Evolutionary conservation across 2,888 invertebrate species (phyloP).

Genomic region (Habrosyne pyritoides): DNA sequence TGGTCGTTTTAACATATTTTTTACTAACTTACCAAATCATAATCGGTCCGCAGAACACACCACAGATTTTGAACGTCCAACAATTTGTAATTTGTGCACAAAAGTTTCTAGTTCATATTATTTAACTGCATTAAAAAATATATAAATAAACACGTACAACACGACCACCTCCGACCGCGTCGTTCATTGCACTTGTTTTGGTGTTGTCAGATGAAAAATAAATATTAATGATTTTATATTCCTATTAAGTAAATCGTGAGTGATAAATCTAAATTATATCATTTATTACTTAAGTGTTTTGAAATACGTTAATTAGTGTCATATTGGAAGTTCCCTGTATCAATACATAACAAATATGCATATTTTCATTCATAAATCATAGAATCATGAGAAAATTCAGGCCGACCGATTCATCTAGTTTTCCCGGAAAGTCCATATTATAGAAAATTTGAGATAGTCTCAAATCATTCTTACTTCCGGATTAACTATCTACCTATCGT

Average conservation of each 20-base stretch:
- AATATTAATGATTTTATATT: neutral
- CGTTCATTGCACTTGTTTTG: conserved; percentile 47
- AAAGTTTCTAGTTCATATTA: conserved; percentile 28
- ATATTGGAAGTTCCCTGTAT: no score
- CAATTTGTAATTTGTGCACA: neutral
- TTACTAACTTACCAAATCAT: conserved; percentile 56
- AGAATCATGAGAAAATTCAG: no score
- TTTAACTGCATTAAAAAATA: conserved; percentile 36
- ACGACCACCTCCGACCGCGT: conserved; percentile 50
- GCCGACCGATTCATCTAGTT: no score
- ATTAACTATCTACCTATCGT: no score
- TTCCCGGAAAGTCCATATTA: no score
- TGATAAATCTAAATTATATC: neutral
- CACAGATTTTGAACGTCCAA: neutral
- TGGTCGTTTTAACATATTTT: conserved; percentile 37
- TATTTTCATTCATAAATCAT: no score
- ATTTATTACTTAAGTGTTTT: no score
- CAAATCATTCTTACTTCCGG: no score
- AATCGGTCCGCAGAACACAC: conserved; percentile 21
- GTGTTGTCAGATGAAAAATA: conserved; percentile 32
- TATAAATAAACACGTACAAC: conserved; percentile 47
- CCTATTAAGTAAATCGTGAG: neutral
- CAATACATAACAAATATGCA: no score
- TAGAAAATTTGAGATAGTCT: no score
- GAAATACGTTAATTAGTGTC: no score